A percentile compares a stretch with the other conserved stretches of the same genome.
Evolutionary conservation across 35 echinoderm and acorn worm genomes (phyloP).

Genomic region (Hemicentrotus pulcherrimus): DNA sequence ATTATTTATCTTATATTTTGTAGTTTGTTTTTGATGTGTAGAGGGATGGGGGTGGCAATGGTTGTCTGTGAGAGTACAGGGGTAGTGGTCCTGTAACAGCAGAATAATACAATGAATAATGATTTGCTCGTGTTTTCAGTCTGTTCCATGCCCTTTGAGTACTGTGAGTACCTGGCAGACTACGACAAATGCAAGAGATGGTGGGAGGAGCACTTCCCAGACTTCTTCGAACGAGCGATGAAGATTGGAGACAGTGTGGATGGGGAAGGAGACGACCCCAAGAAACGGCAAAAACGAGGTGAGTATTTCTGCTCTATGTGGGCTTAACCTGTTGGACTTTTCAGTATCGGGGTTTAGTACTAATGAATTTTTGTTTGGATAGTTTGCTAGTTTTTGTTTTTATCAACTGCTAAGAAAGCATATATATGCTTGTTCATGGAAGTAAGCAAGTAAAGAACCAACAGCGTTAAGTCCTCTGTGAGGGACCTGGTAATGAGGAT

Average conservation of each 20-base stretch:
- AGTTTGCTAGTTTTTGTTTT: too few relatives aligned
- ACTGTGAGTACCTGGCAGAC: constrained; percentile 82
- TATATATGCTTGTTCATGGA: too few relatives aligned
- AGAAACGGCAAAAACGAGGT: constrained; percentile 98
- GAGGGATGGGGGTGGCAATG: too few relatives aligned
- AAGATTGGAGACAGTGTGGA: constrained; percentile 60
- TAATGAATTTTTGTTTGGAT: too few relatives aligned
- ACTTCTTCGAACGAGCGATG: constrained; percentile 77
- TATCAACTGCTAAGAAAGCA: too few relatives aligned
- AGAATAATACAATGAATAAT: background rate
- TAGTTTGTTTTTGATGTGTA: background rate
- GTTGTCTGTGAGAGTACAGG: too few relatives aligned
- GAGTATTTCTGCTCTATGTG: background rate
- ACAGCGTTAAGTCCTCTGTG: too few relatives aligned
- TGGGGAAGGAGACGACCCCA: constrained; percentile 66
- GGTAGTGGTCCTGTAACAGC: too few relatives aligned
- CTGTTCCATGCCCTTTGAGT: constrained; percentile 84
- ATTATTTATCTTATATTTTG: background rate
- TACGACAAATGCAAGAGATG: constrained; percentile 94
- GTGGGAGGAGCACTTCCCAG: constrained; percentile 83
- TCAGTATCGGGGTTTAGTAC: too few relatives aligned
- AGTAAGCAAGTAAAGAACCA: too few relatives aligned
- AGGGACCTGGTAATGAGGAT: too few relatives aligned
- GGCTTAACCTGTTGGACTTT: too few relatives aligned
- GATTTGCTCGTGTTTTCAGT: constrained; percentile 47